A percentile compares a stretch with the other conserved stretches of the same genome.
These are phyloP conservation scores for Meghimatium bilineatum DNA, from an alignment of 2,888 invertebrate genomes.

Conservation along the genomic window DNA sequence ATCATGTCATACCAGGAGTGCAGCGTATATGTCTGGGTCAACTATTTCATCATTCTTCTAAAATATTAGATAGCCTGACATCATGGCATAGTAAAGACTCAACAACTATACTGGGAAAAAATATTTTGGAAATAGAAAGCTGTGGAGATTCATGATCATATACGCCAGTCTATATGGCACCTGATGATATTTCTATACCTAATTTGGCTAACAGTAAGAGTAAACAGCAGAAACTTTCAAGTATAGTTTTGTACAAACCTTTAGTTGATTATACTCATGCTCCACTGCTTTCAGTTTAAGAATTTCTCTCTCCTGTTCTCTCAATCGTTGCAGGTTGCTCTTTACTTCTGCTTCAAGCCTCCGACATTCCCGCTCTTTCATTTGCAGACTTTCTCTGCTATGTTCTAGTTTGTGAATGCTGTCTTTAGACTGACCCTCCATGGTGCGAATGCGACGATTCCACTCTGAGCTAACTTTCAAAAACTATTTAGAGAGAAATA, in stretches of 20 bases:
- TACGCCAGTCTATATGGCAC: too few species aligned
- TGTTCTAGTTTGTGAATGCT: conserved; percentile 65
- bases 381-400: conserved; percentile 61
- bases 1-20: too few species aligned
- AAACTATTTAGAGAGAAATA: conserved; percentile 53
- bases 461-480: conserved; percentile 68
- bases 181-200: too few species aligned
- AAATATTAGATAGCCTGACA: too few species aligned
- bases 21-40: too few species aligned
- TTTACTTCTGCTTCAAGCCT: conserved; percentile 66
- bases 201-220: too few species aligned
- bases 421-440: conserved; percentile 67
- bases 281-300: conserved; percentile 70
- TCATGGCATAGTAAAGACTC: too few species aligned
- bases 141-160: too few species aligned
- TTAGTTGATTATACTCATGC: conserved; percentile 66
- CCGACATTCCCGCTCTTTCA: conserved; percentile 68
- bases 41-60: too few species aligned
- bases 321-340: conserved; percentile 59
- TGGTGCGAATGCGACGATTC: conserved; percentile 64
- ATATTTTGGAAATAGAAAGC: too few species aligned
- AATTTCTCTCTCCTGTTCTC: conserved; percentile 70
- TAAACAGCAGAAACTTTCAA: neutral
- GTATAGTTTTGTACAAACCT: conserved; percentile 54
- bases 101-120: too few species aligned